Evolutionary conservation across 2,113 vertebrate genomes (phyloP).

Genomic region (Osmerus mordax): DNA sequence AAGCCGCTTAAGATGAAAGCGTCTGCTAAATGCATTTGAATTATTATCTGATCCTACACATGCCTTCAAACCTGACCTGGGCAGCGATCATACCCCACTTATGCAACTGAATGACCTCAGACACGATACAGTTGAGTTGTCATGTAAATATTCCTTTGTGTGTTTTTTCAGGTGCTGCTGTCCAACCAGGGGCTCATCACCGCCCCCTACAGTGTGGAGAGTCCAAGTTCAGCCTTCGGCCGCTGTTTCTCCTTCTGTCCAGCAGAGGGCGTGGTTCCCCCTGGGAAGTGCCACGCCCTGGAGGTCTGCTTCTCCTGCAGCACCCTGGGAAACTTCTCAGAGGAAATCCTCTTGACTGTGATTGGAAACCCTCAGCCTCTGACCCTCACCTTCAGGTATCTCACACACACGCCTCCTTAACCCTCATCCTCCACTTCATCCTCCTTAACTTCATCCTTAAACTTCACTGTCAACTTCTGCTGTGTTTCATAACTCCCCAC

Average conservation of each 20-base stretch:
- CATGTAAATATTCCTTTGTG: background rate
- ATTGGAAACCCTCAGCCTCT: conserved; percentile 64
- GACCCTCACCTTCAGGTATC: conserved; percentile 78
- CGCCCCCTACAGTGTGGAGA: conserved; percentile 70
- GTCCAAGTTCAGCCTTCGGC: conserved; percentile 67
- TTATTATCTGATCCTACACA: too few relatives aligned
- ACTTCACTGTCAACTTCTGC: background rate
- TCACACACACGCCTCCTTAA: background rate
- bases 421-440: background rate
- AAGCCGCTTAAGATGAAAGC: too few relatives aligned
- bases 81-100: too few relatives aligned
- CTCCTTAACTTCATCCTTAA: background rate
- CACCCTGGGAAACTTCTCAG: conserved; percentile 73
- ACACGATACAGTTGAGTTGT: too few relatives aligned
- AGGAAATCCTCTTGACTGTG: conserved; percentile 77
- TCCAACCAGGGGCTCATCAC: conserved; percentile 80
- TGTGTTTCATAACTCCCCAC: background rate
- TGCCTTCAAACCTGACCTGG: too few relatives aligned
- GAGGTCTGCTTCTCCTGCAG: conserved; percentile 73
- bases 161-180: conserved; percentile 69
- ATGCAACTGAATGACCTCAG: too few relatives aligned
- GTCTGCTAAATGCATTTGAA: too few relatives aligned
- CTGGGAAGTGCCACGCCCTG: conserved; percentile 64
- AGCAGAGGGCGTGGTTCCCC: conserved; percentile 72
- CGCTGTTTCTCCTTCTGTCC: conserved; percentile 78